Evolutionary conservation across 2,113 vertebrate genomes (phyloP), one percentile per base, ranked within the genome.

Genomic region (Danio rerio): DNA sequence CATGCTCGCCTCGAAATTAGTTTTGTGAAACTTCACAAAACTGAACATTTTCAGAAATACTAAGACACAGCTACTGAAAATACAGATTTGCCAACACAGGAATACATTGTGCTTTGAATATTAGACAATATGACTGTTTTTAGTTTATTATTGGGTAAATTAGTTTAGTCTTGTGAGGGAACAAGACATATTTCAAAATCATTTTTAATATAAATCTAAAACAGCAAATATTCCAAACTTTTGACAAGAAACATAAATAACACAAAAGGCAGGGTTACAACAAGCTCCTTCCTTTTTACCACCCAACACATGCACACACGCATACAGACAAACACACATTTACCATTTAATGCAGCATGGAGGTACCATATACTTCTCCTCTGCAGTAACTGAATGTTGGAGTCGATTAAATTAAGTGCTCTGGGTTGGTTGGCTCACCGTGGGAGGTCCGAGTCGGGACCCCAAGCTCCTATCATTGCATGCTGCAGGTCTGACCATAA

Each of bases 341-440:
- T 77, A 87, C 78, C 40, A 59, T 83, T 61, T 50, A 73, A 70
- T 81, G 79, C 72, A 77, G 74, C 74, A 49, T 62, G 74, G 58
- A 61, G 58, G 43, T 53, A 72, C 69, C n/a, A 12, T 81, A 68
- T 63, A 45, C 7, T 47, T 49, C 40, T 49, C 20, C 70, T 62
- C 68, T 71, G 21, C 12, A 61, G 21, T 61, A 40, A 66, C 45
- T 72, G n/a, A 63, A 75, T 8, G 40, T 56, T 82, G 52, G 16
- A 49, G 72, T 82, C 50, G 63, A 78, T 85, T 85, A 81, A 85
- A 81, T 87, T 85, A 85, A 87, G 83, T 87, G 86, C 78, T 72
- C 21, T 47, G 85, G 78, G 78, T 71, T 69, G 77, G 71, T 76
- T 53, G 71, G 71, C 71, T 80, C 81, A 43, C 84, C 83, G 81